Base-by-base conservation (phyloP, 2,888 invertebrate species). In the Mythimna vitellina region DNA sequence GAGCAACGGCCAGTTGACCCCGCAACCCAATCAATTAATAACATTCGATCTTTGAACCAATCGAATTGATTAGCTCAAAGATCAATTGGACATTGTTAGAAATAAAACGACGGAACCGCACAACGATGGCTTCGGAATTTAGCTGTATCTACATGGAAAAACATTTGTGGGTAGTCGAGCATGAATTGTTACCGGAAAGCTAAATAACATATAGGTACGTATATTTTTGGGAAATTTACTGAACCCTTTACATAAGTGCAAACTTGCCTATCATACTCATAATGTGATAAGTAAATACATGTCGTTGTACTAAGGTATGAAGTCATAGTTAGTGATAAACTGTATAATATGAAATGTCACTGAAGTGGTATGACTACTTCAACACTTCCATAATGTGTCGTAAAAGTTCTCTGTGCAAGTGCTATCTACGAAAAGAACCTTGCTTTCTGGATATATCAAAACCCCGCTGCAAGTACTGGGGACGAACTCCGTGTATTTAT, bases 1-100 rank as follows among this genome's bases (percentile, higher is more conserved):
- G 3, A 65, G 20, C 17, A 49, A 56, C 54, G 10, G n/a, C 29
- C 60, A 61, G 32, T 56, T 57, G 46, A 76, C 71, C 71, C 61
- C 76, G 76, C 76, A 71, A 71, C 51, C n/a, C 61, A 71, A 72
- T 76, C 60, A 65, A 71, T 71, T 76, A 65, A 76, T 71, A 62
- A 29, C 61, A 57, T 62, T 51, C 46, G 62, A 76, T 76, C 76
- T 76, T 46, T 76, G 76, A 76, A 65, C 76, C 61, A 51, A 51
- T 29, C 9, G 32, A 14, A 35, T 17, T 20, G 54, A 56, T 76
- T 71, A 54, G 64, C 60, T 51, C 76, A 65, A 29, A 76, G 76
- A 71, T 76, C 76, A 76, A 76, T 65, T 76, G 76, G 49, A 65
- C 71, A 42, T 25, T 51, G n/a, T 9, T 20, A 35, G 25, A 56